Percentiles rank a stretch among this genome's conserved stretches.
Conservation (phyloP, 1,140 invertebrate species). For the Saccostrea glomerata region DNA sequence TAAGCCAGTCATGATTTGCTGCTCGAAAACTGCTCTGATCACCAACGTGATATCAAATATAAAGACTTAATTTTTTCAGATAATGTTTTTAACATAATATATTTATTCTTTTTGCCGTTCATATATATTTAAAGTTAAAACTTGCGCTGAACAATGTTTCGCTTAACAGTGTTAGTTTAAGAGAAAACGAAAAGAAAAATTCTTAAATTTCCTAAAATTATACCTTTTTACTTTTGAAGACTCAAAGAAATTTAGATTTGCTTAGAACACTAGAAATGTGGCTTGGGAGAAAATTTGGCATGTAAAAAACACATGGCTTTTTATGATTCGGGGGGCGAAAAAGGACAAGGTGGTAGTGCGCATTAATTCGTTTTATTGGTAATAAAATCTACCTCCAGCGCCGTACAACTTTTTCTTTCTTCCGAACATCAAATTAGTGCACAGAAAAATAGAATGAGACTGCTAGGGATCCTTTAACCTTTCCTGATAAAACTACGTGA, state of each 20-base stretch:
- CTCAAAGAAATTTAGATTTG: too few relatives aligned
- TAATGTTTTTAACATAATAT: background rate
- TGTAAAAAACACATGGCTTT: constrained; percentile 36
- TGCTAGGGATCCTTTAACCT: background rate
- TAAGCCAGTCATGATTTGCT: constrained; percentile 14
- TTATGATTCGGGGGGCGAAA: constrained; percentile 32
- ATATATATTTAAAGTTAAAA: too few relatives aligned
- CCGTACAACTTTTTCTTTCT: constrained; percentile 21
- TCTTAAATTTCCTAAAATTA: too few relatives aligned
- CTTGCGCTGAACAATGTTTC: too few relatives aligned
- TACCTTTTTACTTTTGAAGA: too few relatives aligned
- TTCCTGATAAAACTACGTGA: background rate
- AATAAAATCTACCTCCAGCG: constrained; percentile 35
- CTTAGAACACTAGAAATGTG: background rate
- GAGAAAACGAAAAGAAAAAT: too few relatives aligned
- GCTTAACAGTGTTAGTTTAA: too few relatives aligned
- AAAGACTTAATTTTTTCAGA: background rate
- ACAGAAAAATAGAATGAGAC: background rate
- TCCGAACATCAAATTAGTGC: constrained; percentile 28
- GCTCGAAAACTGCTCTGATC: background rate
- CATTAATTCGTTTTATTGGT: constrained; percentile 38
- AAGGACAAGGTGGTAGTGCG: constrained; percentile 31
- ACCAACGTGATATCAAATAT: background rate
- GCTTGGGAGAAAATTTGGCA: constrained; percentile 32
- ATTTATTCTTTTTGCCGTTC: background rate